phyloP scores from a whole-genome alignment of 2,113 vertebrate genomes.

The Atherinomorus stipes region DNA sequence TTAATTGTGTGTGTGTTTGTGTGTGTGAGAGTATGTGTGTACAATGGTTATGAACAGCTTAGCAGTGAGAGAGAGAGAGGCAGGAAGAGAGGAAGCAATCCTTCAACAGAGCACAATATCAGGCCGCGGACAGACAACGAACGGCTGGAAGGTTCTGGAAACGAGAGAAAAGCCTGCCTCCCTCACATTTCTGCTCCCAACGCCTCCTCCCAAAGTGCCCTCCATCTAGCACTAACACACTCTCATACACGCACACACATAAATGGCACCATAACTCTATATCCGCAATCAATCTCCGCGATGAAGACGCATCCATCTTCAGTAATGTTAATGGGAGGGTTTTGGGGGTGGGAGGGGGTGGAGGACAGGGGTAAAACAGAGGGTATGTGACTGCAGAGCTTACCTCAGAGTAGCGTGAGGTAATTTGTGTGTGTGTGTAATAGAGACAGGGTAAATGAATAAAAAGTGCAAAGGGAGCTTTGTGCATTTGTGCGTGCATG shows the following conservation, averaged over 20 bases:
- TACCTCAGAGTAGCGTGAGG: constrained; percentile 88
- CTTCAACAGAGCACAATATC: constrained; percentile 82
- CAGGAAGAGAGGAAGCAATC: constrained; percentile 80
- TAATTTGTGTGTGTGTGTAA: constrained; percentile 48
- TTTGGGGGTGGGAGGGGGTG: constrained; percentile 76
- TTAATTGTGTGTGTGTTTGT: constrained; percentile 65
- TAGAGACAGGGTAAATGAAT: constrained; percentile 45
- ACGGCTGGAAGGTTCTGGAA: constrained; percentile 80
- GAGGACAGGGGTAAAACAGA: constrained; percentile 95
- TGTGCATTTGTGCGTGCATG: constrained; percentile 28
- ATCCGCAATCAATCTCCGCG: constrained; percentile 99
- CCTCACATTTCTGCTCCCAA: constrained; percentile 91
- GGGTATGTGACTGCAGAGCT: constrained; percentile 91
- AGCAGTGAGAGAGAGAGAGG: constrained; percentile 61
- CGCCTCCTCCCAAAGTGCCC: constrained; percentile 89
- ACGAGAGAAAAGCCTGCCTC: constrained; percentile 79
- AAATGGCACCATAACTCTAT: constrained; percentile 98
- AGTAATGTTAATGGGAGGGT: constrained; percentile 95
- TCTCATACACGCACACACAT: constrained; percentile 84
- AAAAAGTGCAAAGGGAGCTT: constrained; percentile 41
- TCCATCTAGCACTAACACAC: constrained; percentile 81
- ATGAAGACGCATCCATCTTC: constrained; percentile 99
- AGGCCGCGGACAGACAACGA: constrained; percentile 76
- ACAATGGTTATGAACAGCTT: constrained; percentile 63
- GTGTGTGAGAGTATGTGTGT: constrained; percentile 27